A percentile compares a stretch with the other conserved stretches of the same genome.
Evolutionary conservation across 1,140 invertebrate species (phyloP).

Genomic region (Macrotrachela quadricornifera): DNA sequence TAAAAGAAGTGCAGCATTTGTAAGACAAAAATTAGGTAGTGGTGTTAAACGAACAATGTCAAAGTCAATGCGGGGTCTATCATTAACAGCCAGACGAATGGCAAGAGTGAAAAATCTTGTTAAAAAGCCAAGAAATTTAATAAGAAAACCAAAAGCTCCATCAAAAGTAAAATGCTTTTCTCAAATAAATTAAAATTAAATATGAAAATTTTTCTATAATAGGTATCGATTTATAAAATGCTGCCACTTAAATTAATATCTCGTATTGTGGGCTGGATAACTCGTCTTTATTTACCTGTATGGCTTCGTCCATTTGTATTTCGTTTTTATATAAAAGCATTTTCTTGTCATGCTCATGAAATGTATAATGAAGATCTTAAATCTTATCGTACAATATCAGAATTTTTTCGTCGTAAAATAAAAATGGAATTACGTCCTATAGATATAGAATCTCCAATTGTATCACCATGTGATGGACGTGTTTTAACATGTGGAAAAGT

Average conservation of each 20-base stretch:
- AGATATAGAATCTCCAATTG: conserved; percentile 43
- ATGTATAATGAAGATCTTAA: conserved; percentile 52
- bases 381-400: conserved; percentile 59
- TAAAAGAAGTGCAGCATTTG: too few relatives aligned
- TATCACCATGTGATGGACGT: conserved; percentile 69
- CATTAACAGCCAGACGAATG: too few relatives aligned
- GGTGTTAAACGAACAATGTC: too few relatives aligned
- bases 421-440: conserved; percentile 55
- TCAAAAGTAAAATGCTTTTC: too few relatives aligned
- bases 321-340: conserved; percentile 49
- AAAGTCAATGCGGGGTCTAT: too few relatives aligned
- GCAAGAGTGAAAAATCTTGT: too few relatives aligned
- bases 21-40: too few relatives aligned
- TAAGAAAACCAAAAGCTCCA: too few relatives aligned
- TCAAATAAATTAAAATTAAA: too few relatives aligned
- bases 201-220: too few relatives aligned
- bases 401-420: conserved; percentile 69
- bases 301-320: conserved; percentile 55
- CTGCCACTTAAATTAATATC: conserved; percentile 66
- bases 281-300: conserved; percentile 54
- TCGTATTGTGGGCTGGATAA: conserved; percentile 66
- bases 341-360: conserved; percentile 69
- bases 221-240: conserved; percentile 38
- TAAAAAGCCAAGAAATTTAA: too few relatives aligned
- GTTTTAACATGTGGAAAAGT: conserved; percentile 73